A percentile compares a stretch with the other conserved stretches of the same genome.
Evolutionary conservation across 2,888 invertebrate genomes (phyloP).

Genomic region (Sclerodermus sp.): DNA sequence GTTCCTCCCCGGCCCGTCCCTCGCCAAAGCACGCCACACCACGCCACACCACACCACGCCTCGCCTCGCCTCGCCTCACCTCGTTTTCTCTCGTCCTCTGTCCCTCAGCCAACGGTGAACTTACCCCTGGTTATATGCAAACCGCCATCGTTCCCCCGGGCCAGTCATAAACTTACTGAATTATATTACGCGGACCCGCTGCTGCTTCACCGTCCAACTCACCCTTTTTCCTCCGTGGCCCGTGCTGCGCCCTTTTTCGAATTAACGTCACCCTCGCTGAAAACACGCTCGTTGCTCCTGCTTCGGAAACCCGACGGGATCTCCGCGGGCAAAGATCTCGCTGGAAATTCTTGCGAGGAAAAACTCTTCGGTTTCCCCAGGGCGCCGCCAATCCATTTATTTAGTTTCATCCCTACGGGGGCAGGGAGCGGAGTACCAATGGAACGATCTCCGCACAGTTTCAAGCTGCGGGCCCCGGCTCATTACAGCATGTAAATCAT

Average conservation of each 20-base stretch:
- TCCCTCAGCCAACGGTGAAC: constrained; percentile 41
- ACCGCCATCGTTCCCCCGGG: constrained; percentile 52
- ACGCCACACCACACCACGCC: constrained; percentile 23
- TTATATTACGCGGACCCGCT: constrained; percentile 51
- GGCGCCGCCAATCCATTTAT: too few species aligned
- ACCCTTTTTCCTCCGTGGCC: constrained; percentile 7
- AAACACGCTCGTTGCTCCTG: background rate
- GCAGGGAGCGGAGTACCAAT: too few species aligned
- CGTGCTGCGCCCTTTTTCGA: constrained; percentile 7
- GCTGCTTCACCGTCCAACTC: constrained; percentile 6
- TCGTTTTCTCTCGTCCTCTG: constrained; percentile 9
- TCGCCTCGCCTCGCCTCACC: constrained; percentile 19
- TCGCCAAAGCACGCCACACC: constrained; percentile 11
- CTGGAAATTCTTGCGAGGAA: too few species aligned
- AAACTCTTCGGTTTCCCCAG: too few species aligned
- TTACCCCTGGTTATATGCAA: constrained; percentile 57
- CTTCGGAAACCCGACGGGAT: background rate
- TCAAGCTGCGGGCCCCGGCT: too few species aligned
- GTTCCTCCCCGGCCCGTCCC: constrained; percentile 13
- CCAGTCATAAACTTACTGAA: constrained; percentile 57
- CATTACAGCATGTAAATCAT: constrained; percentile 56
- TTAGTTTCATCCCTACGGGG: too few species aligned
- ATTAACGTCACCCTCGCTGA: background rate
- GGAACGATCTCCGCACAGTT: too few species aligned
- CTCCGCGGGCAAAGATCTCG: too few species aligned